Evolutionary conservation across 2,113 vertebrate genomes (phyloP), one percentile per base, ranked within the genome.

Genomic region (Prochilodus magdalenae): DNA sequence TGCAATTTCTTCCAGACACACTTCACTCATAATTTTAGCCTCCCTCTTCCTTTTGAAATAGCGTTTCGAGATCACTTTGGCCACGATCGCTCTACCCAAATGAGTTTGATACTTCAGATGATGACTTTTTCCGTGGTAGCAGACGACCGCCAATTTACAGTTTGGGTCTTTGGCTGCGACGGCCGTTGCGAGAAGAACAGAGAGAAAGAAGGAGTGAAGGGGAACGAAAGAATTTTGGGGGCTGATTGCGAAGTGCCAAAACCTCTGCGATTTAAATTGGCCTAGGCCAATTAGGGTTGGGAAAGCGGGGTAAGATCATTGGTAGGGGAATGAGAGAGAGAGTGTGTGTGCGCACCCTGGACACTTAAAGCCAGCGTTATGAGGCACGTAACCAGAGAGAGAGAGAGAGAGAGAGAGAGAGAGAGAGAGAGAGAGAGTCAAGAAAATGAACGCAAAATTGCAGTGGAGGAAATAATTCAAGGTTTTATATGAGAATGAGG

Each of bases 401-500:
- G 36, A 3, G 36, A 4, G 36, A 36, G 36, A 36, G n/a, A 72
- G 74, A 36, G 47, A 67, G 4, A 4, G 36, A 3, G 36, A 4
- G 36, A 36, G 36, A 72, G 74, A 36, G 47, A 67, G 4, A 4
- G 36, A 3, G 36, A 4, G n/a, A 51, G 59, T 49, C 6, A 24
- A 75, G 77, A 59, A 82, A 82, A 84, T 83, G 59, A 77, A 80
- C 36, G 53, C 10, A 29, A 53, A 72, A 75, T 71, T 49, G 76
- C 80, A 49, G 76, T 24, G 55, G 49, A 27, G 60, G 44, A 77
- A 84, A 84, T 72, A 63, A 75, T 84, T 84, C 72, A 59, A 67
- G 53, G 70, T 85, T 79, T 82, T 75, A 73, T 82, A 79, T 63
- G 53, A 73, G 81, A 77, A 77, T 55, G 77, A 82, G 71, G 77